Conservation (phyloP, 1,140 invertebrate species). For the Drosophila lini region DNA sequence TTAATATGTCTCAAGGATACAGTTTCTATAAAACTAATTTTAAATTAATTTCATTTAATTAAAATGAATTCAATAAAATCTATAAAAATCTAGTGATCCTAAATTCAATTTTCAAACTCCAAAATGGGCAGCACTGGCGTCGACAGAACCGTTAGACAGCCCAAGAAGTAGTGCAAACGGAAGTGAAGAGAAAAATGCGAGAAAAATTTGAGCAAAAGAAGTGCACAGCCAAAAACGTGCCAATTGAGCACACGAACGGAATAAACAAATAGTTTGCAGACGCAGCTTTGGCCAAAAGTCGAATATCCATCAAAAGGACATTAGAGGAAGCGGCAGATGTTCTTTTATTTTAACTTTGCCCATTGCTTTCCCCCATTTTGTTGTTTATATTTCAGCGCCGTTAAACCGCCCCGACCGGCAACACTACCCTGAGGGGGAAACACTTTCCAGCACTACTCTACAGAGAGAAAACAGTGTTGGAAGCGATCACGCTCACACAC, state of each 20-base stretch:
- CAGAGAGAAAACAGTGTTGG: constrained; percentile 33
- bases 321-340: constrained; percentile 50
- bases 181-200: constrained; percentile 13
- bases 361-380: neutral
- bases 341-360: constrained; percentile 2
- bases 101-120: neutral
- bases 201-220: constrained; percentile 47
- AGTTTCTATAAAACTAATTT: too few species aligned
- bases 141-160: constrained; percentile 13
- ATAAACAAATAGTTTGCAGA: constrained; percentile 50
- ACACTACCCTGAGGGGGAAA: constrained; percentile 1
- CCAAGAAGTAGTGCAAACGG: constrained; percentile 54
- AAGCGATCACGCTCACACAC: constrained; percentile 37
- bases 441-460: constrained; percentile 10
- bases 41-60: neutral
- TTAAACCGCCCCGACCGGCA: constrained; percentile 9
- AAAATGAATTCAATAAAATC: neutral
- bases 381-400: constrained; percentile 36
- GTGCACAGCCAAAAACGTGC: constrained; percentile 61
- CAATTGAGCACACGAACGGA: constrained; percentile 69
- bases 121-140: neutral
- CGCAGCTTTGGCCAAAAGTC: constrained; percentile 27
- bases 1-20: neutral
- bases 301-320: constrained; percentile 72
- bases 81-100: neutral